Conservation (phyloP, 2,113 vertebrate genomes). For the Xerus inauris region DNA sequence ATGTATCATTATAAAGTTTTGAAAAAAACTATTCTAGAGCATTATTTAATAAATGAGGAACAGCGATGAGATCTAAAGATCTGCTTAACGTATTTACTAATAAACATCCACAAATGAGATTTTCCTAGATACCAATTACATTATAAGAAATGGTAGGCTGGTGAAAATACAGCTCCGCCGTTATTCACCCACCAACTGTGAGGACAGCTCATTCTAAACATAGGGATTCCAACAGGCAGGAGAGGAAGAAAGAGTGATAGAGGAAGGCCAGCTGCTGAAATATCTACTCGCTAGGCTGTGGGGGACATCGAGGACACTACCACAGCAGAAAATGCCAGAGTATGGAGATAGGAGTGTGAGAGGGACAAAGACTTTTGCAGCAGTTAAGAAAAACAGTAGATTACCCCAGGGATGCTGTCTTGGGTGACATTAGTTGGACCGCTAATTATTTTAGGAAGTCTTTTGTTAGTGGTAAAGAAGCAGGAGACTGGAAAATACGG, state of each 20-base stretch:
- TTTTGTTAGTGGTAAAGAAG: conserved; percentile 66
- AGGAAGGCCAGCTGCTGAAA: background rate
- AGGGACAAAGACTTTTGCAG: conserved; percentile 22
- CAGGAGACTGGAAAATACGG: conserved; percentile 68
- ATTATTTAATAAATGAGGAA: background rate
- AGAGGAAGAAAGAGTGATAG: background rate
- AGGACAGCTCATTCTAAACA: background rate
- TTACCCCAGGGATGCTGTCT: conserved; percentile 23
- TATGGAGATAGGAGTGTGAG: background rate
- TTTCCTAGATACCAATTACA: no score
- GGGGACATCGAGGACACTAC: accelerated
- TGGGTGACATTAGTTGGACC: background rate
- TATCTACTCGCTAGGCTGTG: accelerated
- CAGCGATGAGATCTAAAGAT: accelerated
- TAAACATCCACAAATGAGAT: background rate
- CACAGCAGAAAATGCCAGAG: accelerated
- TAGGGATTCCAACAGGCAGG: background rate
- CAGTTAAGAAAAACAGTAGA: conserved; percentile 21
- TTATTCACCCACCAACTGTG: background rate
- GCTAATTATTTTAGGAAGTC: conserved; percentile 79
- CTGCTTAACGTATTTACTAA: background rate
- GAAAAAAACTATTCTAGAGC: background rate
- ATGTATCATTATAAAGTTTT: background rate
- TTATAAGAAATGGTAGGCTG: no score
- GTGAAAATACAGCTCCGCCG: background rate